A percentile compares a stretch with the other conserved stretches of the same genome.
Conservation (phyloP, 2,113 vertebrate genomes). For the Ceyx melanurus region DNA sequence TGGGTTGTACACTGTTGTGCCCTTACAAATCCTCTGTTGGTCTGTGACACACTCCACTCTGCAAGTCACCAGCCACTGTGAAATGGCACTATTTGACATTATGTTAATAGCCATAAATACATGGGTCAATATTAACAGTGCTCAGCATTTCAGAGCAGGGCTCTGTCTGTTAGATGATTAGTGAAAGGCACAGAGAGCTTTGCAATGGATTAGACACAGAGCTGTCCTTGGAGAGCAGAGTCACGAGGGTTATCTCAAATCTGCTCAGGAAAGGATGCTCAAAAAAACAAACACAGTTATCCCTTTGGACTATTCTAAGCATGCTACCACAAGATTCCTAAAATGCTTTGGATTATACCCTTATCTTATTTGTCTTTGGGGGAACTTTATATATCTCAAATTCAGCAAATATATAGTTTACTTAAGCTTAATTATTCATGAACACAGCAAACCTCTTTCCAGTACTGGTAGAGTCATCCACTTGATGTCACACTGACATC, state of each 20-base stretch:
- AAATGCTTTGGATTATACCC: constrained; percentile 9
- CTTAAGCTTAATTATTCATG: not conserved
- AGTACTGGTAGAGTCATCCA: not conserved
- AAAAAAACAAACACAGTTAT: not conserved
- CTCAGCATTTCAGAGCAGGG: not conserved
- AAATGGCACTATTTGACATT: not conserved
- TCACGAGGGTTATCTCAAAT: not conserved
- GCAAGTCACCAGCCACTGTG: not conserved
- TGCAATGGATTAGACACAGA: not conserved
- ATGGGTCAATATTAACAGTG: not conserved
- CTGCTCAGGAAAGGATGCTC: not conserved
- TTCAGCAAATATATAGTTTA: not conserved
- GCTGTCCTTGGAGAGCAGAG: not conserved
- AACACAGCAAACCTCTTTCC: not conserved
- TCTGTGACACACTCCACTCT: not conserved
- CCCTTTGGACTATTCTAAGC: not conserved
- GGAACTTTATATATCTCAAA: not conserved
- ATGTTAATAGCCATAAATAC: not conserved
- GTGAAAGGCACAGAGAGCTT: not conserved
- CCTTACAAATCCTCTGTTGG: not conserved
- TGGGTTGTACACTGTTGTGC: not conserved
- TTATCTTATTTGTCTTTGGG: constrained; percentile 9
- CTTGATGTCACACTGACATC: not conserved
- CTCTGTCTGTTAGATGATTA: not conserved
- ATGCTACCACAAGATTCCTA: not conserved